Evolutionary conservation across 2,113 vertebrate genomes (phyloP).

Genomic region (Miniopterus natalensis): DNA sequence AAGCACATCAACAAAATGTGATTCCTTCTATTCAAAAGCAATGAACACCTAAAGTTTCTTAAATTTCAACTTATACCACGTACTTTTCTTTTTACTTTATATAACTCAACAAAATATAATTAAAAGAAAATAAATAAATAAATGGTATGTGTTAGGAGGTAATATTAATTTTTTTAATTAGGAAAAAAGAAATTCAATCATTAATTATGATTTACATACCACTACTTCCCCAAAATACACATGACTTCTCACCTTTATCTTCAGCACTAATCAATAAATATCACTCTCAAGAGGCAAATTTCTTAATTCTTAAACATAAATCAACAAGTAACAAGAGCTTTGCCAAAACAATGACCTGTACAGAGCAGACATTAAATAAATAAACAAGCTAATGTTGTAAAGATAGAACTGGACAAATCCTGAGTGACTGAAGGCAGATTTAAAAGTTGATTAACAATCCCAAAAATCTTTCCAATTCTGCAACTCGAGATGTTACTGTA

Average conservation of each 20-base stretch:
- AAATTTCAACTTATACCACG: slow-evolving; percentile 24
- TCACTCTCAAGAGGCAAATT: neutral
- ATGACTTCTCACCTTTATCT: slow-evolving; percentile 12
- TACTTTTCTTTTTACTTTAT: neutral
- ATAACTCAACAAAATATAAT: slow-evolving; percentile 6
- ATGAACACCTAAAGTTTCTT: neutral
- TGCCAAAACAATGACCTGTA: neutral
- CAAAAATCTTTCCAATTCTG: slow-evolving; percentile 9
- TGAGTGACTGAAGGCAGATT: slow-evolving; percentile 47
- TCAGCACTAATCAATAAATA: slow-evolving; percentile 26
- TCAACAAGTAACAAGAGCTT: slow-evolving; percentile 3
- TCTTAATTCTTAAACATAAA: slow-evolving; percentile 47
- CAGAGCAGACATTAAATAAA: neutral
- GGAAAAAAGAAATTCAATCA: slow-evolving; percentile 40
- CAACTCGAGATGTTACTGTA: neutral
- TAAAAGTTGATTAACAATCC: slow-evolving; percentile 30
- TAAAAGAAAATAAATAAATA: slow-evolving; percentile 50
- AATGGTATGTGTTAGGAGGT: neutral
- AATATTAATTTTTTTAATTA: slow-evolving; percentile 14
- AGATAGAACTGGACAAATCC: slow-evolving; percentile 15
- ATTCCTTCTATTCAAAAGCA: slow-evolving; percentile 33
- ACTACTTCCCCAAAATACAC: slow-evolving; percentile 34
- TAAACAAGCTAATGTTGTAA: slow-evolving; percentile 45
- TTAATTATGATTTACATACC: slow-evolving; percentile 27
- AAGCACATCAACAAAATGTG: neutral